A percentile compares a stretch with the other conserved stretches of the same genome.
Conservation (phyloP, 2,113 vertebrate genomes). For the Solea senegalensis region DNA sequence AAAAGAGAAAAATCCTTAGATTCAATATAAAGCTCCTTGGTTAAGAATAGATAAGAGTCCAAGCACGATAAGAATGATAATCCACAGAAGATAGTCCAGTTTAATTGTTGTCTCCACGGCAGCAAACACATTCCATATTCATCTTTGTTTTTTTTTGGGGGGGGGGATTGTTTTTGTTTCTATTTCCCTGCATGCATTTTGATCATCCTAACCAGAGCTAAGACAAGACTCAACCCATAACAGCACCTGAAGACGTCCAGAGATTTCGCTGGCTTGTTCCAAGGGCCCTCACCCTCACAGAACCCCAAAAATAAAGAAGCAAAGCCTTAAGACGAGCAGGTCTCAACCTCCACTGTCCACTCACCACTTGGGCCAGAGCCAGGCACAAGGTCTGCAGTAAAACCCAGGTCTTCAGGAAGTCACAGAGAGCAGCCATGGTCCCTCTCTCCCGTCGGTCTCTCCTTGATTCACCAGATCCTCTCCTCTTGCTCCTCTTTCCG, state of each 20-base stretch:
- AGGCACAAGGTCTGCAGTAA: constrained; percentile 86
- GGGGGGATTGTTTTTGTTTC: background rate
- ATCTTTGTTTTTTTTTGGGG: background rate
- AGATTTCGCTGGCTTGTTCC: background rate
- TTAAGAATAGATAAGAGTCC: constrained; percentile 26
- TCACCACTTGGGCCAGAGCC: constrained; percentile 93
- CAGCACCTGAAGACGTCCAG: constrained; percentile 19
- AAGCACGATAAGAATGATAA: constrained; percentile 25
- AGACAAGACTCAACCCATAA: background rate
- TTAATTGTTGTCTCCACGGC: constrained; percentile 21
- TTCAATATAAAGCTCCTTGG: background rate
- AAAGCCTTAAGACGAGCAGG: constrained; percentile 12
- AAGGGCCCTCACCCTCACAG: constrained; percentile 9
- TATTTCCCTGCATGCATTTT: constrained; percentile 14
- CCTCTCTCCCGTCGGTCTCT: constrained; percentile 65
- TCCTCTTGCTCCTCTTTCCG: constrained; percentile 56
- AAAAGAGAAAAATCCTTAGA: constrained; percentile 3
- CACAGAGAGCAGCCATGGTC: constrained; percentile 83
- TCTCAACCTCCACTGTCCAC: constrained; percentile 69
- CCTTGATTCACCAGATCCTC: constrained; percentile 69
- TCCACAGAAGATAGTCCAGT: constrained; percentile 32
- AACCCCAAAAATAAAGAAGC: constrained; percentile 23
- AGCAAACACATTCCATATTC: constrained; percentile 15
- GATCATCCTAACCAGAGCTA: constrained; percentile 10
- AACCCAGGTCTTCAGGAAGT: constrained; percentile 77